A percentile compares a stretch with the other conserved stretches of the same genome.
phyloP scores from a whole-genome alignment of 1,140 invertebrate genomes.

The Ericerus pela region DNA sequence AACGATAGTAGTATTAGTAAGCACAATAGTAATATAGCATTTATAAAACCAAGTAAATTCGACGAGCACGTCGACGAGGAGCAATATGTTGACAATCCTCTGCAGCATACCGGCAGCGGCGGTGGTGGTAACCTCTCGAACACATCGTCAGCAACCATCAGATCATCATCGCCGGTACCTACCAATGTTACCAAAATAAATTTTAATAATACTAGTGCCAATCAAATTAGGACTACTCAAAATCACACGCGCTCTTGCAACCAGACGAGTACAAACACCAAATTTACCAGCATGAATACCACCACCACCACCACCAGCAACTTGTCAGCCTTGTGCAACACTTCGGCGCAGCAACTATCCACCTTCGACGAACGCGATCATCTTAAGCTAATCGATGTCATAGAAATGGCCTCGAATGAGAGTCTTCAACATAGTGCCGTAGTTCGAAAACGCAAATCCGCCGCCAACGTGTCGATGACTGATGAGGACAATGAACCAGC shows the following conservation, averaged over 20 bases:
- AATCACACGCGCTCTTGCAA: not conserved
- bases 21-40: not conserved
- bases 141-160: not conserved
- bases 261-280: not conserved
- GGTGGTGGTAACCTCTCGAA: not conserved
- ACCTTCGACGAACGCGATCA: not conserved
- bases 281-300: not conserved
- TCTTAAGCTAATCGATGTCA: not conserved
- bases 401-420: not conserved
- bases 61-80: conserved; percentile 23
- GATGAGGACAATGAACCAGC: not conserved
- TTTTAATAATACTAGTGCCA: conserved; percentile 1
- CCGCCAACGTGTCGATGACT: not conserved
- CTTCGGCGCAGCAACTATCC: not conserved
- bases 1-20: too few species aligned
- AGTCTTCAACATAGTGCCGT: not conserved
- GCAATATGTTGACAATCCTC: conserved; percentile 20
- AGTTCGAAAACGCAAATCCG: conserved; percentile 8
- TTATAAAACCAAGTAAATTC: conserved; percentile 22
- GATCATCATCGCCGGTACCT: not conserved
- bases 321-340: too few species aligned
- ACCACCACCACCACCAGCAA: too few species aligned
- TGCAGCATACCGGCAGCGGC: not conserved
- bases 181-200: not conserved
- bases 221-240: not conserved